A percentile compares a stretch with the other conserved stretches of the same genome.
Conservation (phyloP, 2,113 vertebrate species). For the Colossoma macropomum region DNA sequence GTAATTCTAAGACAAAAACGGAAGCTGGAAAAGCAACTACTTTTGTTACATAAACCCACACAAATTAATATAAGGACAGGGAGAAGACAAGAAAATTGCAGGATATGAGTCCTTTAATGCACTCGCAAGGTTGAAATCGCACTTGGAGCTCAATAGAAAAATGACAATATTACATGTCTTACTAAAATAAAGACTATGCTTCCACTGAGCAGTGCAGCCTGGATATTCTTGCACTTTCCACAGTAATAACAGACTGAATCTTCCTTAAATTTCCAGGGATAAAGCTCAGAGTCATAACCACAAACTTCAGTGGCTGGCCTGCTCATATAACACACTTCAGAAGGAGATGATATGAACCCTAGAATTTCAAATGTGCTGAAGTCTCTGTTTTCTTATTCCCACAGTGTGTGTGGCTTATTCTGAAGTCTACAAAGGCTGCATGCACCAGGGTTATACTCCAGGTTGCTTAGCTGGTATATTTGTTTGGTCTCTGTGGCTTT, state of each 20-base stretch:
- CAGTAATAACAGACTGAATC: conserved; percentile 3
- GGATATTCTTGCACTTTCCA: not conserved
- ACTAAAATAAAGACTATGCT: not conserved
- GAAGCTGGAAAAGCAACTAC: no score
- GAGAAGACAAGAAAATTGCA: not conserved
- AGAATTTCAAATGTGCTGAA: conserved; percentile 50
- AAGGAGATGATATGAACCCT: conserved; percentile 23
- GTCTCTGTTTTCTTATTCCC: conserved; percentile 38
- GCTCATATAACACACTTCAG: conserved; percentile 23
- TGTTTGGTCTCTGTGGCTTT: conserved; percentile 34
- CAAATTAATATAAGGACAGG: not conserved
- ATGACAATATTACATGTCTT: not conserved
- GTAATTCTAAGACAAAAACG: no score
- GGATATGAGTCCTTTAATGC: not conserved
- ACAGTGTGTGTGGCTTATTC: conserved; percentile 25
- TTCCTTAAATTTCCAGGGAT: not conserved
- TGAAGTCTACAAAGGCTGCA: conserved; percentile 40
- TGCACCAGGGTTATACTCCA: conserved; percentile 33
- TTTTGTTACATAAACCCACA: not conserved
- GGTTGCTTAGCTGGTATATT: conserved; percentile 47
- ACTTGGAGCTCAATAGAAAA: not conserved
- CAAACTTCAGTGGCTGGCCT: conserved; percentile 8
- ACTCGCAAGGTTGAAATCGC: not conserved
- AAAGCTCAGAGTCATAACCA: conserved; percentile 35
- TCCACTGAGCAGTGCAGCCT: not conserved